A percentile compares a stretch with the other conserved stretches of the same genome.
phyloP scores from a whole-genome alignment of 1,140 invertebrate species.

The Bombus consobrinus region DNA sequence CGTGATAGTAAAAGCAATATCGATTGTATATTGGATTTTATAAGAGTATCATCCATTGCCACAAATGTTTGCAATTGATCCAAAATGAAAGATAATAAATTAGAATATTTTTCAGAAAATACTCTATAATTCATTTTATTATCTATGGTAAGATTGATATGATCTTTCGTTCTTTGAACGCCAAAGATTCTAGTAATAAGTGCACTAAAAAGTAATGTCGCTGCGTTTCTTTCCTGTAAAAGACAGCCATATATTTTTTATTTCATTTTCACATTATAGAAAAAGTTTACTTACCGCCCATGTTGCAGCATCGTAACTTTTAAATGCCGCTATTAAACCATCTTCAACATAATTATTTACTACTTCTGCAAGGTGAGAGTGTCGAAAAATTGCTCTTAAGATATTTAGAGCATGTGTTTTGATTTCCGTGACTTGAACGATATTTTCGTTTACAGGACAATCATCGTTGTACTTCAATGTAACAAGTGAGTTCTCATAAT shows the following conservation, averaged over 20 bases:
- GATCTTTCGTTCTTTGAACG: constrained; percentile 89
- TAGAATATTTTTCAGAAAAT: constrained; percentile 94
- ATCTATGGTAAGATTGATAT: constrained; percentile 88
- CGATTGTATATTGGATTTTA: constrained; percentile 87
- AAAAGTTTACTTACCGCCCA: constrained; percentile 88
- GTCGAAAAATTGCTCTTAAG: constrained; percentile 90
- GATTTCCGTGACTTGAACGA: constrained; percentile 78
- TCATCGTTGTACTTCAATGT: constrained; percentile 47
- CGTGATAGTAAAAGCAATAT: constrained; percentile 90
- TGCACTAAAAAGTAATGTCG: constrained; percentile 92
- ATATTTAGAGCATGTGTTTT: constrained; percentile 94
- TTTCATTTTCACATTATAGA: background rate
- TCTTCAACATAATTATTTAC: constrained; percentile 88
- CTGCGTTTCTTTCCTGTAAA: constrained; percentile 91
- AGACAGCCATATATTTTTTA: constrained; percentile 34
- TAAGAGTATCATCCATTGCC: constrained; percentile 75
- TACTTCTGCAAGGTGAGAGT: constrained; percentile 89
- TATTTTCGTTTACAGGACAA: constrained; percentile 1
- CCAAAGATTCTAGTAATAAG: constrained; percentile 96
- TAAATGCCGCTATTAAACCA: constrained; percentile 89
- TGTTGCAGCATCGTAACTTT: constrained; percentile 87
- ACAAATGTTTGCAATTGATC: constrained; percentile 84
- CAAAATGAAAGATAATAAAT: constrained; percentile 90
- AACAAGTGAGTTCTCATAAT: constrained; percentile 45
- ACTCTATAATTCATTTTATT: constrained; percentile 90